phyloP scores from a whole-genome alignment of 2,888 invertebrate species.

The Tanypteryx hageni region DNA sequence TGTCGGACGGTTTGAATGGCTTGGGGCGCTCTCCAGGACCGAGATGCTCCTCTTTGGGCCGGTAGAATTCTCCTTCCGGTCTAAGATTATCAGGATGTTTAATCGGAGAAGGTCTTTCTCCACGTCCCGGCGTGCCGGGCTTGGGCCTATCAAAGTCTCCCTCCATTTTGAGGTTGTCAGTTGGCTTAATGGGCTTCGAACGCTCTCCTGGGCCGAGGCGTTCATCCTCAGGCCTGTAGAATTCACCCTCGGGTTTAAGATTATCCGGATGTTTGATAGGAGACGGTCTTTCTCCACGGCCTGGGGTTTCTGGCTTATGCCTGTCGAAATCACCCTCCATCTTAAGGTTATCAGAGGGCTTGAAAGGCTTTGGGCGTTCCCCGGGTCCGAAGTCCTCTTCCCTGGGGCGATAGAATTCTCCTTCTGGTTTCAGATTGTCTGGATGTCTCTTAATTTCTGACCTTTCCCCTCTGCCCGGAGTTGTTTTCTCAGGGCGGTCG shows the following conservation, averaged over 20 bases:
- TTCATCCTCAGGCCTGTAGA: constrained; percentile 71
- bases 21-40: constrained; percentile 75
- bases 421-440: constrained; percentile 77
- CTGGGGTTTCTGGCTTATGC: constrained; percentile 72
- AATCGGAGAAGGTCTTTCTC: constrained; percentile 74
- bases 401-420: constrained; percentile 73
- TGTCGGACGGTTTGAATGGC: constrained; percentile 69
- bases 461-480: constrained; percentile 71
- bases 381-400: constrained; percentile 74
- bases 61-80: constrained; percentile 79
- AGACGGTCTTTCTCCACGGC: constrained; percentile 63
- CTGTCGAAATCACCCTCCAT: constrained; percentile 67
- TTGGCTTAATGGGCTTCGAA: constrained; percentile 74
- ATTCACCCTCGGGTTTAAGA: constrained; percentile 73
- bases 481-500: constrained; percentile 66
- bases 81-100: constrained; percentile 78
- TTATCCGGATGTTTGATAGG: constrained; percentile 69
- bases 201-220: constrained; percentile 73
- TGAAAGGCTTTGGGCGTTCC: constrained; percentile 75
- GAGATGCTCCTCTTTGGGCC: constrained; percentile 75
- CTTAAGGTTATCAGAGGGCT: constrained; percentile 75
- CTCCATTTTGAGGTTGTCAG: constrained; percentile 74
- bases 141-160: constrained; percentile 71
- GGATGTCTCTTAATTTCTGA: constrained; percentile 74
- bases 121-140: constrained; percentile 67